A percentile compares a stretch with the other conserved stretches of the same genome.
These are phyloP conservation scores for Naso thynnoides DNA, from an alignment of 2,797 vertebrate genomes.

Conservation along the genomic window DNA sequence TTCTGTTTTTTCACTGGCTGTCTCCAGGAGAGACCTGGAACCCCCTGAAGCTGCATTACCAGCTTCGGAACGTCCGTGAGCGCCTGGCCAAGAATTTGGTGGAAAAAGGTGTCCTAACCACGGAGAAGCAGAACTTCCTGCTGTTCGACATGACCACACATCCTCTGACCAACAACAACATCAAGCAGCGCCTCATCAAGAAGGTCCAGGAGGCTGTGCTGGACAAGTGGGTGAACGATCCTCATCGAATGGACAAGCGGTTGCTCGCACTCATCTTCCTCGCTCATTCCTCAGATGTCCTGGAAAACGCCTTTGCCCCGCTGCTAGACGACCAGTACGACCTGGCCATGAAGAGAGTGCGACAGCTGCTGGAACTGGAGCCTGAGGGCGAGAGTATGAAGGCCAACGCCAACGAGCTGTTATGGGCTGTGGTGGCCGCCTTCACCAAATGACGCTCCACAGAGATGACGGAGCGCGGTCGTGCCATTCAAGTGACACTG, in stretches of 20 bases:
- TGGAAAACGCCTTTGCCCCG: constrained; percentile 96
- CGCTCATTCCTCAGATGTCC: constrained; percentile 95
- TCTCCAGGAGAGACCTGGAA: constrained; percentile 96
- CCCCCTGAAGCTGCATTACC: constrained; percentile 96
- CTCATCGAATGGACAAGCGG: constrained; percentile 97
- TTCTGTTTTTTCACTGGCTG: constrained; percentile 2
- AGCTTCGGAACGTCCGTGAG: constrained; percentile 94
- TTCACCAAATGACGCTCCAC: constrained; percentile 91
- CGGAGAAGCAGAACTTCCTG: constrained; percentile 99
- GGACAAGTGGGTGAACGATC: constrained; percentile 97
- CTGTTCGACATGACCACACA: constrained; percentile 99
- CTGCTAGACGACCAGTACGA: constrained; percentile 96
- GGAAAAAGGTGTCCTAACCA: constrained; percentile 98
- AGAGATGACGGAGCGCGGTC: constrained; percentile 6
- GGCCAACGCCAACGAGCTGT: constrained; percentile 90
- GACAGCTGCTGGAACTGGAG: constrained; percentile 94
- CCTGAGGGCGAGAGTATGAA: constrained; percentile 95
- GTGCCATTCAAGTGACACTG: constrained; percentile 30
- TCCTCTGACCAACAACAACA: constrained; percentile 94
- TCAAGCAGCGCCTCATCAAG: constrained; percentile 96
- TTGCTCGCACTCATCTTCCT: constrained; percentile 94
- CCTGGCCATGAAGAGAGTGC: constrained; percentile 95
- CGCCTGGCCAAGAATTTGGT: constrained; percentile 97
- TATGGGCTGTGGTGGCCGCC: constrained; percentile 95
- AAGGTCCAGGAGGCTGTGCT: constrained; percentile 95